These are phyloP conservation scores for Coptodon rendalli DNA, from an alignment of 2,113 vertebrate genomes.

Conservation along the genomic window DNA sequence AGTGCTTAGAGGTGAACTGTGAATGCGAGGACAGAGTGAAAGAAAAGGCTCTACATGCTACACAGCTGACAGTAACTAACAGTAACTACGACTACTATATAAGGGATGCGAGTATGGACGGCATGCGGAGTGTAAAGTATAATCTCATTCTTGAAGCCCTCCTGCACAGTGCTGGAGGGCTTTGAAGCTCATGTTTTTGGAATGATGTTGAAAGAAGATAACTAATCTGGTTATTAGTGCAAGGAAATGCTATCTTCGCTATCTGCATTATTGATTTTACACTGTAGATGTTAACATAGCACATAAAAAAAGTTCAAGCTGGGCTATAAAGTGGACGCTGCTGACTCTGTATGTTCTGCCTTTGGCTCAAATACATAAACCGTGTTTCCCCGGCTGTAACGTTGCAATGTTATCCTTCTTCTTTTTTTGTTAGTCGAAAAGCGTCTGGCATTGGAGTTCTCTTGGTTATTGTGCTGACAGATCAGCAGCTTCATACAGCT, in stretches of 20 bases:
- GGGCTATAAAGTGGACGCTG: slow-evolving; percentile 16
- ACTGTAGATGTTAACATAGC: background rate
- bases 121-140: background rate
- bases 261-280: slow-evolving; percentile 38
- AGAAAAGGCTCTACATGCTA: background rate
- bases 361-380: slow-evolving; percentile 5
- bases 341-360: slow-evolving; percentile 11
- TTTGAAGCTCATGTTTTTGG: slow-evolving; percentile 22
- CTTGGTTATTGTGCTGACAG: background rate
- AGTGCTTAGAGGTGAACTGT: background rate
- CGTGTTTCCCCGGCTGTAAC: background rate
- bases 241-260: slow-evolving; percentile 8
- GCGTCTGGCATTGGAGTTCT: background rate
- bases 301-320: slow-evolving; percentile 10
- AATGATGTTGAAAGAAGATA: slow-evolving; percentile 21
- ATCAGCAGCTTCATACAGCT: background rate
- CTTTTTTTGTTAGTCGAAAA: background rate
- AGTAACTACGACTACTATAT: background rate
- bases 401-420: background rate
- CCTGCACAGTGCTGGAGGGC: background rate
- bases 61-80: background rate
- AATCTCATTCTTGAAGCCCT: background rate
- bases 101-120: background rate
- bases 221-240: slow-evolving; percentile 14
- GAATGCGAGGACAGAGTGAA: background rate